Base-by-base conservation (phyloP, 2,888 invertebrate species). In the Zelleria hepariella region DNA sequence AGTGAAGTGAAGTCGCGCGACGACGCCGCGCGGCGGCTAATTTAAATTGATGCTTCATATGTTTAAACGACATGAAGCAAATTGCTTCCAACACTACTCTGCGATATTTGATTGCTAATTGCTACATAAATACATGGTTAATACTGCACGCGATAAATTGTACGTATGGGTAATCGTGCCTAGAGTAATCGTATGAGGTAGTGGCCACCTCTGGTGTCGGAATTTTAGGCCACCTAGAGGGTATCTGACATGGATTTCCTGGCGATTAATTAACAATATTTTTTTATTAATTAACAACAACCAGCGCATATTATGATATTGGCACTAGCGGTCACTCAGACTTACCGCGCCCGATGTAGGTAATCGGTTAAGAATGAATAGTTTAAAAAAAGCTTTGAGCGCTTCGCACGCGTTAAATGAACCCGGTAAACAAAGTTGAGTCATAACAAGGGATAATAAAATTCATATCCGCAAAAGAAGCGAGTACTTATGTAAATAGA, bases 31-130 rank as follows among this genome's bases (percentile, higher is more conserved):
- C 70, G 67, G 65, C 63, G 62, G 65, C 60, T 69, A 72, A 75
- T 76, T 73, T 73, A 70, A 73, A 75, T 71, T 69, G 68, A 70
- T 21, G 51, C 21, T 51, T 51, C 51, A 51, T 23, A 23, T 23
- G 51, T 20, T 51, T 51, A 51, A 23, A 51, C 23, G 51, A 51
- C 23, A 20, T 51, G 5, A 6, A 23, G 23, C 21, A 18, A 51
- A 51, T 51, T 51, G 23, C 3, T 21, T 2, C 4, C 32, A 42
- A 42, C 32, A 42, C 32, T 42, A 42, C n/a, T n/a, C n/a, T n/a
- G n/a, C 32, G 15, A 10, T 42, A 42, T 42, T 42, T 42, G 32
- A 10, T 42, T 15, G 15, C 15, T 42, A 15, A 42, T 1, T 42
- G 10, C 32, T 15, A 15, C 10, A 10, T 15, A 42, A 42, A 42